Evolutionary conservation across 2,113 vertebrate genomes (phyloP), one percentile per base, ranked within the genome.

Genomic region (Rallus limicola): DNA sequence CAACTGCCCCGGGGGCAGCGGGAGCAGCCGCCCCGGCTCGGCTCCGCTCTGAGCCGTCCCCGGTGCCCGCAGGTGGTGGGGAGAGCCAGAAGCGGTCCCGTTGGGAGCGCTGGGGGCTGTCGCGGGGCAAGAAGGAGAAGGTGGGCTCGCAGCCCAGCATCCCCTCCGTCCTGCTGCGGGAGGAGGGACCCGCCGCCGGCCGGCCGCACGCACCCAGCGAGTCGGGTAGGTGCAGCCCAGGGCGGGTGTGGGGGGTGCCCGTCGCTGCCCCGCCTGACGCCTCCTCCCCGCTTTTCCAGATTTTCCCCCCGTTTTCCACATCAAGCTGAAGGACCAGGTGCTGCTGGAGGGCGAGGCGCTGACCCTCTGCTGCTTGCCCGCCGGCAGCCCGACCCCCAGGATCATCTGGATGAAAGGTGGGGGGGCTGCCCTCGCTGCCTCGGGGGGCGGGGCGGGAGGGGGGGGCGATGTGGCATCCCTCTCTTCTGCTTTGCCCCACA

Each of bases 401-500:
- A 98, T 99, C 95, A 94, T 98, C 96, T 99, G 99, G 99, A 98
- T 98, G 97, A 99, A 99, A 99, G 99, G 99, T 99, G 99, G 99
- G 94, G 20, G 74, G 19, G 14, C 70, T 86, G 64, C 50, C 44
- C 16, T n/a, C 1, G 2, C 46, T 70, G 78, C 71, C 34, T 44
- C 6, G 2, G 53, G 2, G 6, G 24, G 42, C 24, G 23, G 16
- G 26, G 10, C 11, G 50, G 13, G 26, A 15, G 13, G 38, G 5
- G 5, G 18, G 42, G 25, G 8, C 78, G 28, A 38, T 4, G 10
- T 5, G 13, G 33, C 68, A 86, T 52, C 42, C 29, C 17, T 63
- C 25, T 63, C 28, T 29, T 55, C 33, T 80, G 42, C 75, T 69
- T 36, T 4, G 60, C 16, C 75, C 59, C 13, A 36, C 97, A 99